Evolutionary conservation across 2,888 invertebrate genomes (phyloP).

Genomic region (Drymonia ruficornis): DNA sequence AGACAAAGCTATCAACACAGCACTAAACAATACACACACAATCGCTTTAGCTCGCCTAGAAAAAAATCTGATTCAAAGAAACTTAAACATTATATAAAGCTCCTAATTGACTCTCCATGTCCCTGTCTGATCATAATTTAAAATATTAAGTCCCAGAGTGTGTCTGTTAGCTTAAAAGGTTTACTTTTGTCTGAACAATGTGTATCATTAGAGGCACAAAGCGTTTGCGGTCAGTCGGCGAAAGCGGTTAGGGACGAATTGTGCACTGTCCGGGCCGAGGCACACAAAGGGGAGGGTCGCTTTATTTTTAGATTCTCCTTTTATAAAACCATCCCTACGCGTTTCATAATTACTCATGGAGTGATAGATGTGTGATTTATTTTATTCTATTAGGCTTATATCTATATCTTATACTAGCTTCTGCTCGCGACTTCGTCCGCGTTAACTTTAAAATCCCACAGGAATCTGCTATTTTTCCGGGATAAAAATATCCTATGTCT

Average conservation of each 20-base stretch:
- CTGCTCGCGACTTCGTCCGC: too few species aligned
- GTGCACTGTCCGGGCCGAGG: not conserved
- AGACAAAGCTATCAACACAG: too few species aligned
- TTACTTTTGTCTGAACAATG: constrained; percentile 12
- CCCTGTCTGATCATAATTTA: not conserved
- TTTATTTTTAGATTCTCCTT: not conserved
- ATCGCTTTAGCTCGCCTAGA: too few species aligned
- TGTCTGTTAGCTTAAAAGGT: constrained; percentile 4
- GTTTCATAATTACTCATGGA: too few species aligned
- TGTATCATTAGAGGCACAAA: constrained; percentile 13
- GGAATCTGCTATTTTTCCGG: too few species aligned
- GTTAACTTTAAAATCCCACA: too few species aligned
- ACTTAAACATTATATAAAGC: too few species aligned
- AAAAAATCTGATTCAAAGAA: too few species aligned
- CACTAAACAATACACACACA: too few species aligned
- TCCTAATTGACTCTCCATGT: not conserved
- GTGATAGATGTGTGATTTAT: not conserved
- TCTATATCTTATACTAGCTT: too few species aligned
- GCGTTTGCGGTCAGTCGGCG: constrained; percentile 6
- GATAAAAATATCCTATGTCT: too few species aligned
- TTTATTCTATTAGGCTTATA: too few species aligned
- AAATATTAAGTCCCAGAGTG: not conserved
- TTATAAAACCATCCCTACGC: not conserved
- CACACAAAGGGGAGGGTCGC: constrained; percentile 2
- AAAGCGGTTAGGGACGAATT: constrained; percentile 8